Conservation (phyloP, 2,797 vertebrate genomes). For the Ptychadena robeensis region DNA sequence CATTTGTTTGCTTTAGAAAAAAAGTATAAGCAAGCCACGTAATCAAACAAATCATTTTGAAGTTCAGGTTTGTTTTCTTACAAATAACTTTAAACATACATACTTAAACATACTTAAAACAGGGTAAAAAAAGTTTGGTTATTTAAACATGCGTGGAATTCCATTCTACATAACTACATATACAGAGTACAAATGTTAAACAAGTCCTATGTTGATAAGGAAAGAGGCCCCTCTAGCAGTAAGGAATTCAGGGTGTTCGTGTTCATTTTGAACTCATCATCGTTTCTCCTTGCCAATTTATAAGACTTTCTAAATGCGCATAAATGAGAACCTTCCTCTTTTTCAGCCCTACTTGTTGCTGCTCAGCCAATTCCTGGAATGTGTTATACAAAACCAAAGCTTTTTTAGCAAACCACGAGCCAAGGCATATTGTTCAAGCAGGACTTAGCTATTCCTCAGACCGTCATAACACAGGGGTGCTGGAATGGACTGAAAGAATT, state of each 20-base stretch:
- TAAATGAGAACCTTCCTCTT: conserved; percentile 7
- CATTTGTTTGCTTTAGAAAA: no score
- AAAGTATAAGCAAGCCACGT: no score
- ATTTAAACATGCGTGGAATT: neutral
- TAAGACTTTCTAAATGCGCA: neutral
- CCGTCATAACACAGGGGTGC: conserved; percentile 39
- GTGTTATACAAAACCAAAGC: conserved; percentile 22
- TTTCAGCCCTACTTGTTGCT: neutral
- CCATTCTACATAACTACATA: neutral
- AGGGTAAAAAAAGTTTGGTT: no score
- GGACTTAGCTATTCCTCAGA: conserved; percentile 16
- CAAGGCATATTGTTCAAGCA: conserved; percentile 25
- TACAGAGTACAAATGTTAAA: neutral
- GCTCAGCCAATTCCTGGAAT: conserved; percentile 13
- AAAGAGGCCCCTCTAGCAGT: neutral
- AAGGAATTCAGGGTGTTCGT: neutral
- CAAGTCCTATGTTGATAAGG: neutral
- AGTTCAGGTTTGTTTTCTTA: no score
- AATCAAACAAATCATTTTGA: no score
- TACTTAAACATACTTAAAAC: no score
- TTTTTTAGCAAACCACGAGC: conserved; percentile 32
- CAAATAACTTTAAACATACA: no score
- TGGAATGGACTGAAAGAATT: conserved; percentile 33
- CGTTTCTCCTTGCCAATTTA: neutral
- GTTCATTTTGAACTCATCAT: neutral